Base-by-base conservation (phyloP, 2,113 vertebrate genomes). In the Apodemus speciosus region DNA sequence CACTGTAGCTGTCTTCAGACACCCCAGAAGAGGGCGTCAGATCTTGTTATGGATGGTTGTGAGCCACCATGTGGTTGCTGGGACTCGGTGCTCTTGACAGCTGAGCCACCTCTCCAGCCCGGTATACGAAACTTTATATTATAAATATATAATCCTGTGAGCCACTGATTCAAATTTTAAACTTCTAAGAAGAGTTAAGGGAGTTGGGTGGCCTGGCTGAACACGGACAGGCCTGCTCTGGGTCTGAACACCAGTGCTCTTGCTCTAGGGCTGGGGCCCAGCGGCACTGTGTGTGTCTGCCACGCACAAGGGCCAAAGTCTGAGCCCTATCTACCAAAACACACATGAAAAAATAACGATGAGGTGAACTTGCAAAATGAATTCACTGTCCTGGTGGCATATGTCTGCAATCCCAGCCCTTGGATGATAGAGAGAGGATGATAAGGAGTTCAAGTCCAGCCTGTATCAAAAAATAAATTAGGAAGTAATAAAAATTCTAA, bases 151-250 rank as follows among this genome's bases (percentile, higher is more conserved):
- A 58, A 58, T 86, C 38, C 69, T 62, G 1, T 6, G 21, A 81
- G 49, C 66, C 72, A 71, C 43, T 77, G 71, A 92, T 93, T 79
- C 58, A 94, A 87, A 87, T 60, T 92, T 49, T 69, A 90, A 76
- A 83, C 71, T 8, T 30, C 73, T 85, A 18, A 35, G 46, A 46
- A 64, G 84, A 86, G 25, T 32, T 68, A 66, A 90, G 16, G 38
- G 62, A 5, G 35, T 43, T 18, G 49, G 38, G 30, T 2, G 14
- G 21, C 38, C 51, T 56, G 32, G 76, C 51, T n/a, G 49, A 79
- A 56, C 9, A 56, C 14, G 51, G 3, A 56, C 35, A 79, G 76
- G 35, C 35, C 68, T 71, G 25, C 77, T n/a, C 21, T 38, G 35
- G 51, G 35, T 58, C 14, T 58, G 53, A 58, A 80, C 11, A 58